Conservation (phyloP, 2,797 vertebrate species). For the Emydoidea blandingii region DNA sequence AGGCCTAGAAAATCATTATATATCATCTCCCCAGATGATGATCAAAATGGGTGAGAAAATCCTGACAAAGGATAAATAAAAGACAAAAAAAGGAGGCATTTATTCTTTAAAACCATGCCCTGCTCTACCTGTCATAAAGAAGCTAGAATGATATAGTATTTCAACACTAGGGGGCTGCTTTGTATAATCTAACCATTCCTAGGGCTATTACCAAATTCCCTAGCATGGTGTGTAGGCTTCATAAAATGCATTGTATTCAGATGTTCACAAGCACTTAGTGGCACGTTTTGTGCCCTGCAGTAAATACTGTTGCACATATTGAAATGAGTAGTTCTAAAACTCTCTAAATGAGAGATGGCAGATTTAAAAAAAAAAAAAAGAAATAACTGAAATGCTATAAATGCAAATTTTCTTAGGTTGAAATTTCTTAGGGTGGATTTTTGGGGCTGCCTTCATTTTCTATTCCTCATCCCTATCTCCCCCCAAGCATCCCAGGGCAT, state of each 20-base stretch:
- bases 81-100: not conserved
- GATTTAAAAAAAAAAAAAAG: not conserved
- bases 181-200: not conserved
- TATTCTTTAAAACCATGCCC: not conserved
- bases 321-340: not conserved
- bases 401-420: not conserved
- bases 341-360: not conserved
- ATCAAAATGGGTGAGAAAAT: not conserved
- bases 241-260: not conserved
- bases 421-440: not conserved
- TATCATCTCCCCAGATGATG: not conserved
- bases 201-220: not conserved
- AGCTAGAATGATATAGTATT: not conserved
- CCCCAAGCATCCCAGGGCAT: not conserved
- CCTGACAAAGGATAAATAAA: not conserved
- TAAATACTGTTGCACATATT: not conserved
- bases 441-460: not conserved
- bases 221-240: not conserved
- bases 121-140: not conserved
- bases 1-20: not conserved
- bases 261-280: not conserved
- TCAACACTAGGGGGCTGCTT: slow-evolving; percentile 45
- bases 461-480: not conserved
- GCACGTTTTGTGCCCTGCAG: not conserved
- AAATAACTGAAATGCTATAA: not conserved